Conservation (phyloP, 64 coral and sea anemone species). For the Platygyra sinensis region DNA sequence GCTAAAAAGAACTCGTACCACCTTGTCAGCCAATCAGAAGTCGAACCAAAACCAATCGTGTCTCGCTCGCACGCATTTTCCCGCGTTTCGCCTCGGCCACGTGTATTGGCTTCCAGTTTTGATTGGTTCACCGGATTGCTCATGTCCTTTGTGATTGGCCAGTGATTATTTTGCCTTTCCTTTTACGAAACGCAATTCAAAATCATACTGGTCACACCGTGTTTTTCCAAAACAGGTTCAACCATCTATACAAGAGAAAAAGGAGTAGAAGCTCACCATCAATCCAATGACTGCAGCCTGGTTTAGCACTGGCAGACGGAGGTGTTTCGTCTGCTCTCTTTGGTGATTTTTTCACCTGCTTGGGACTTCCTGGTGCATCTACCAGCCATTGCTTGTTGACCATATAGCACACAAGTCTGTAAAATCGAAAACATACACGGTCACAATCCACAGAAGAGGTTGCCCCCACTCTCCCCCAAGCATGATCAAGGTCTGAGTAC, state of each 20-base stretch:
- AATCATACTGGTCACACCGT: background rate
- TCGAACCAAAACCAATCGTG: too few species aligned
- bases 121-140: too few species aligned
- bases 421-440: background rate
- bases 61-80: too few species aligned
- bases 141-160: too few species aligned
- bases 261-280: background rate
- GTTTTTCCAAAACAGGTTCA: background rate
- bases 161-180: too few species aligned
- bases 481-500: too few species aligned
- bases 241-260: background rate
- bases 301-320: background rate
- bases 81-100: too few species aligned
- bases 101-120: too few species aligned
- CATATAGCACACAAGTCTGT: slow-evolving; percentile 28
- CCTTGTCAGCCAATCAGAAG: too few species aligned
- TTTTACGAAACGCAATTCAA: background rate
- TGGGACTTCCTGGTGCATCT: background rate
- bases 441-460: too few species aligned
- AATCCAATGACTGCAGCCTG: slow-evolving; percentile 38
- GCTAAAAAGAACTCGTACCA: too few species aligned
- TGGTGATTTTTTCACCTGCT: background rate
- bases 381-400: slow-evolving; percentile 19
- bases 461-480: too few species aligned
- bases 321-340: background rate